Conservation (phyloP, 1,140 invertebrate species). For the Lordiphosa stackelbergi region DNA sequence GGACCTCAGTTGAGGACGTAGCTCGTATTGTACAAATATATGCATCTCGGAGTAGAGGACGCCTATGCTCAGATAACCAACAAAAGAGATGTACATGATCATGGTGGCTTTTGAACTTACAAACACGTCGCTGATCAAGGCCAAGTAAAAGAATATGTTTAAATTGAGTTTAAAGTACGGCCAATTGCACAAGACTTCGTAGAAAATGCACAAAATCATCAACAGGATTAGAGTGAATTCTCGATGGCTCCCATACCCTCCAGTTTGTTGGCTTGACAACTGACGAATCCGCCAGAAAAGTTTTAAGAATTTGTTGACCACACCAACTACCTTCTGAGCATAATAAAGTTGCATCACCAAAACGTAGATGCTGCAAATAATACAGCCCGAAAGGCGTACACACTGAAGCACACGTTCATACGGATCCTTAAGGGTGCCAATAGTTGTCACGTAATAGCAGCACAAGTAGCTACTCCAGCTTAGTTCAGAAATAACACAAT, state of each 20-base stretch:
- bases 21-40: constrained; percentile 10
- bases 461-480: background rate
- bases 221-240: constrained; percentile 31
- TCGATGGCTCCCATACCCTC: constrained; percentile 15
- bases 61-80: constrained; percentile 38
- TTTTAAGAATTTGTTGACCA: constrained; percentile 27
- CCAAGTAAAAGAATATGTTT: background rate
- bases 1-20: constrained; percentile 9
- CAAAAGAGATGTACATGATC: constrained; percentile 14
- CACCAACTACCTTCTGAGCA: background rate
- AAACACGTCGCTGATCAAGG: background rate
- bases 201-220: background rate
- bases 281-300: constrained; percentile 15
- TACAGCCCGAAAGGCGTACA: background rate
- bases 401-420: background rate
- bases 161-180: rapidly evolving
- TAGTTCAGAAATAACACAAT: constrained; percentile 3
- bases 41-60: constrained; percentile 33
- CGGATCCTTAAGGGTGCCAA: rapidly evolving
- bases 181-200: constrained; percentile 4
- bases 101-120: background rate
- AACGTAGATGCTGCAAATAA: constrained; percentile 1
- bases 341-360: constrained; percentile 18
- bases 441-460: background rate
- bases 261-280: background rate